A percentile compares a stretch with the other conserved stretches of the same genome.
phyloP scores from a whole-genome alignment of 2,113 vertebrate genomes.

The Tragelaphus scriptus region DNA sequence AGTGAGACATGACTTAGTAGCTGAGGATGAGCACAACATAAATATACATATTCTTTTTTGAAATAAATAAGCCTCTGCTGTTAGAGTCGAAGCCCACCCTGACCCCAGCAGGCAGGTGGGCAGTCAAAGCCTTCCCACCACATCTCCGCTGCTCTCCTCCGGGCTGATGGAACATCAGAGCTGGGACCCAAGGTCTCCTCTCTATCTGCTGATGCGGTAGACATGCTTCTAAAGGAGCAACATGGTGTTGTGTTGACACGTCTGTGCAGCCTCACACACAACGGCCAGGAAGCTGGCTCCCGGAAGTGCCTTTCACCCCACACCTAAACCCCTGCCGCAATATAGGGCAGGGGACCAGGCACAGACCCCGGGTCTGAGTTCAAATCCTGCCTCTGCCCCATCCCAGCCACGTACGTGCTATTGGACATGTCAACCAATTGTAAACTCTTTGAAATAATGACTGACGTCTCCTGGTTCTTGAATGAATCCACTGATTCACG shows the following conservation, averaged over 20 bases:
- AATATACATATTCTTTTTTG: not conserved
- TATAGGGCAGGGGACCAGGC: not conserved
- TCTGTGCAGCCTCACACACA: not conserved
- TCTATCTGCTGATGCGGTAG: not conserved
- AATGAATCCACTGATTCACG: not conserved
- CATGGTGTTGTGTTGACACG: not conserved
- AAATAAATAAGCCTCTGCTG: not conserved
- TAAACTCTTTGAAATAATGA: not conserved
- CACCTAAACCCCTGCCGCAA: fast-evolving
- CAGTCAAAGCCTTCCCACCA: not conserved
- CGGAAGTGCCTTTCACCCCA: not conserved
- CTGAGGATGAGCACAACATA: not conserved
- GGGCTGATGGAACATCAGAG: not conserved
- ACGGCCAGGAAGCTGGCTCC: not conserved
- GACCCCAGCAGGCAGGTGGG: not conserved
- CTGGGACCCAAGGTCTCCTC: not conserved
- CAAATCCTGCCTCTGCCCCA: not conserved
- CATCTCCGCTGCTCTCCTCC: not conserved
- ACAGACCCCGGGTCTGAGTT: not conserved
- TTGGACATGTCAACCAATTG: not conserved
- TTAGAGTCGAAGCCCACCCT: not conserved
- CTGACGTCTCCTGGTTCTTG: not conserved
- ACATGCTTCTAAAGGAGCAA: not conserved
- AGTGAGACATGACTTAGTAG: not conserved
- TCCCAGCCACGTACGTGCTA: not conserved